Evolutionary conservation across 1,140 invertebrate genomes (phyloP), one percentile per base, ranked within the genome.

Genomic region (Drosophila nasuta): DNA sequence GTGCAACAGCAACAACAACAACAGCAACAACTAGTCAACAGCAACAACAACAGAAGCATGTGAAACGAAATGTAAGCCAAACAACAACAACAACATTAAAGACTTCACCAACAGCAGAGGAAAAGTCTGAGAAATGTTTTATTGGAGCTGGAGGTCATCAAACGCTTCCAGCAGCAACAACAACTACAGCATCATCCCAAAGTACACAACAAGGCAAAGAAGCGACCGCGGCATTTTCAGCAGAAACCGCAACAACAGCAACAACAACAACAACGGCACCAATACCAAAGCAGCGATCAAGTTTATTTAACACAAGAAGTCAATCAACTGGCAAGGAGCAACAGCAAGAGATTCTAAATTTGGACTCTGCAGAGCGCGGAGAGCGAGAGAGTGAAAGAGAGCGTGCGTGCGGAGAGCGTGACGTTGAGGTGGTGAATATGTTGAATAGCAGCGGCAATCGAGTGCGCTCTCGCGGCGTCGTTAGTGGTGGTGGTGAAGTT

Each of bases 241-340:
- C 80, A 69, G 85, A 88, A 80, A 64, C 79, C 60, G 28, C 73
- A 72, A 46, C 68, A 78, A 49, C 69, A 66, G 38, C 13, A 13
- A 13, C 13, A 13, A 13, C 52, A 43, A 33, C 60, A 52, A 15
- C 60, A 54, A 25, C 28, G 35, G 52, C 71, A 77, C 89, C 89
- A 75, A 91, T 91, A 91, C 89, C 89, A 91, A 91, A 91, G 85
- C 89, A 91, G 75, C 85, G 89, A 91, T 91, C 89, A 82, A 82
- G 82, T 75, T 91, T 91, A 73, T 88, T 85, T 66, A 90, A 76
- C 56, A 77, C 72, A 79, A 76, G 85, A 90, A 89, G 86, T 79
- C 76, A 75, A 82, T 82, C 76, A 75, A 81, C 79, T 72, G 77
- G 59, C 66, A 81, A 79, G 43, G 80, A 81, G 78, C 46, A 38